Evolutionary conservation across 2,113 vertebrate species (phyloP).

Genomic region (Ciconia maguari): DNA sequence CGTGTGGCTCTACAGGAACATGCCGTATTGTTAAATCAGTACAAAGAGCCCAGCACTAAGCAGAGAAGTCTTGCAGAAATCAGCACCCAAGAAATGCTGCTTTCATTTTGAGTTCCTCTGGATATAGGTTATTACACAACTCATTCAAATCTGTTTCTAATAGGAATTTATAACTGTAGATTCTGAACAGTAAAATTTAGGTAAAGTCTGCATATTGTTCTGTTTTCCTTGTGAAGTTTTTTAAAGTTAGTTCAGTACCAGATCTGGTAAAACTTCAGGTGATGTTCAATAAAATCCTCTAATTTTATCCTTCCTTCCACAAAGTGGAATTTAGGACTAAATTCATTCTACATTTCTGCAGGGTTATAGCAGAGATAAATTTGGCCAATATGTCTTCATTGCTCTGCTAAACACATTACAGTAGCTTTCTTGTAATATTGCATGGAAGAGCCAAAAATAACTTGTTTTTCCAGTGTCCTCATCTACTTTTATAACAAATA

Average conservation of each 20-base stretch:
- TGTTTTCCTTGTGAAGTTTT: not conserved
- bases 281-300: not conserved
- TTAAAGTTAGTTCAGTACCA: not conserved
- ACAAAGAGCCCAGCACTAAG: not conserved
- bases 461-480: constrained; percentile 59
- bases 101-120: not conserved
- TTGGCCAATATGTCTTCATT: constrained; percentile 52
- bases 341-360: constrained; percentile 37
- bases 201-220: not conserved
- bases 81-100: not conserved
- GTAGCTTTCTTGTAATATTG: constrained; percentile 5
- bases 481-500: constrained; percentile 55
- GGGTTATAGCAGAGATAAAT: constrained; percentile 40
- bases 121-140: not conserved
- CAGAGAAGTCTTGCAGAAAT: not conserved
- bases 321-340: constrained; percentile 31
- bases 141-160: not conserved
- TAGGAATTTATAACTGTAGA: not conserved
- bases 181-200: not conserved
- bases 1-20: not conserved
- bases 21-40: not conserved
- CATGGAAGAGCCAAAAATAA: constrained; percentile 42
- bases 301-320: constrained; percentile 17
- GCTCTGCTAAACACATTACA: constrained; percentile 42
- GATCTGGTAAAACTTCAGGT: not conserved